These are phyloP conservation scores for Gallinago solitaria DNA, from an alignment of 2,797 vertebrate genomes.

Conservation along the genomic window DNA sequence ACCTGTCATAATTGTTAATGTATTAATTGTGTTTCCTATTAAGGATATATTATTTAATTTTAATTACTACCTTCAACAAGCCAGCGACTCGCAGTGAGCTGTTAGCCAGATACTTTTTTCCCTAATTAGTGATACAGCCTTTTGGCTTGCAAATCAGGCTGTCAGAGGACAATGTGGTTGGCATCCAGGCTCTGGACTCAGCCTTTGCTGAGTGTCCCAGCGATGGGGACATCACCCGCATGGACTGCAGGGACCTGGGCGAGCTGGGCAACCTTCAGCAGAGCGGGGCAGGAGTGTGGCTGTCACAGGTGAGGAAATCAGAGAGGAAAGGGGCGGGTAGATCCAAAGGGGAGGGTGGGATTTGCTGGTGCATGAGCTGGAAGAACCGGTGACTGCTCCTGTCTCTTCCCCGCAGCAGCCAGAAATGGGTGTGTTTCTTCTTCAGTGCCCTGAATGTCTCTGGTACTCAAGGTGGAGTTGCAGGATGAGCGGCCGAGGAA, in stretches of 20 bases:
- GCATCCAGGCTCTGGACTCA: neutral
- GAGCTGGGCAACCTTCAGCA: neutral
- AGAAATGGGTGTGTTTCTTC: neutral
- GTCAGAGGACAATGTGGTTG: neutral
- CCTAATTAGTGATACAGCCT: neutral
- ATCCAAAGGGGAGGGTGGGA: too few relatives aligned
- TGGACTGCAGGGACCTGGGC: neutral
- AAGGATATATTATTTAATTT: neutral
- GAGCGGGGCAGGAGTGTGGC: neutral
- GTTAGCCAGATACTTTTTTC: neutral
- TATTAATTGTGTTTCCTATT: neutral
- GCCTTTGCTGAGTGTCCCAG: neutral
- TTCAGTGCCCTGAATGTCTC: neutral
- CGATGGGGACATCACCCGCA: fast-evolving
- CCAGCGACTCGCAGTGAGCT: neutral
- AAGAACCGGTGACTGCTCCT: neutral
- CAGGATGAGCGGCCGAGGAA: neutral
- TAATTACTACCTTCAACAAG: neutral
- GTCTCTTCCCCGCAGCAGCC: neutral
- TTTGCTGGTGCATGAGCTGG: neutral
- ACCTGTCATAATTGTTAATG: neutral
- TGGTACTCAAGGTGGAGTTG: neutral
- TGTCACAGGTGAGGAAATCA: neutral
- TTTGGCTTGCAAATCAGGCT: neutral
- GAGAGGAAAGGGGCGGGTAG: neutral